Conservation (phyloP, 1,140 invertebrate genomes). For the Megalopta genalis region DNA sequence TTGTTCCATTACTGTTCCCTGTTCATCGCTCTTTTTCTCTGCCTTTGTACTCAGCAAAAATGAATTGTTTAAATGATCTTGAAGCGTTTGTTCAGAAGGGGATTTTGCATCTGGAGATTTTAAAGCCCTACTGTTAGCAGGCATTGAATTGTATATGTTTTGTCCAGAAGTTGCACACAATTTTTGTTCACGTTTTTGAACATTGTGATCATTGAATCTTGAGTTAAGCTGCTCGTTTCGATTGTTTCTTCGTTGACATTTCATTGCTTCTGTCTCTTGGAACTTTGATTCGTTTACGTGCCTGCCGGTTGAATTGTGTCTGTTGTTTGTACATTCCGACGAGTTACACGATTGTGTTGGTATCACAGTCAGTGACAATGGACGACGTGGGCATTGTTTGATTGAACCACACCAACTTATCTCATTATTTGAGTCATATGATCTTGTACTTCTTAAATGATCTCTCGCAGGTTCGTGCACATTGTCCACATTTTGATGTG, state of each 20-base stretch:
- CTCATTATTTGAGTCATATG: slow-evolving; percentile 53
- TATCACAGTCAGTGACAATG: slow-evolving; percentile 55
- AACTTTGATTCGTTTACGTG: slow-evolving; percentile 33
- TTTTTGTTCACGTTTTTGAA: slow-evolving; percentile 11
- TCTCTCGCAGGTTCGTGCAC: slow-evolving; percentile 12
- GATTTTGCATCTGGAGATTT: slow-evolving; percentile 20
- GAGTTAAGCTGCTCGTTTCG: slow-evolving; percentile 54
- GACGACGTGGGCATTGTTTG: slow-evolving; percentile 40
- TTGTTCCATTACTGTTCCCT: slow-evolving; percentile 65
- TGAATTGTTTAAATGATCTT: slow-evolving; percentile 6
- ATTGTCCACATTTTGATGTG: slow-evolving; percentile 7
- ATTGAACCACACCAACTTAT: slow-evolving; percentile 11
- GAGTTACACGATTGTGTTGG: slow-evolving; percentile 34
- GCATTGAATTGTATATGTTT: slow-evolving; percentile 27
- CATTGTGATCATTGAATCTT: slow-evolving; percentile 23
- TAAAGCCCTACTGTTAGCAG: neutral
- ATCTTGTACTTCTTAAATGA: slow-evolving; percentile 26
- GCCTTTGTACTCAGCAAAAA: neutral
- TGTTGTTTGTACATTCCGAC: slow-evolving; percentile 45
- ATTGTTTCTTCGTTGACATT: slow-evolving; percentile 49
- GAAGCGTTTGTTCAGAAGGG: neutral
- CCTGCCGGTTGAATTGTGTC: slow-evolving; percentile 49
- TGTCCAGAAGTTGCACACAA: slow-evolving; percentile 25
- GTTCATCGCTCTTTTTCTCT: slow-evolving; percentile 7
- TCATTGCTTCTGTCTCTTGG: slow-evolving; percentile 48